Evolutionary conservation across 2,888 invertebrate genomes (phyloP).

Genomic region (Dascillus cervinus): DNA sequence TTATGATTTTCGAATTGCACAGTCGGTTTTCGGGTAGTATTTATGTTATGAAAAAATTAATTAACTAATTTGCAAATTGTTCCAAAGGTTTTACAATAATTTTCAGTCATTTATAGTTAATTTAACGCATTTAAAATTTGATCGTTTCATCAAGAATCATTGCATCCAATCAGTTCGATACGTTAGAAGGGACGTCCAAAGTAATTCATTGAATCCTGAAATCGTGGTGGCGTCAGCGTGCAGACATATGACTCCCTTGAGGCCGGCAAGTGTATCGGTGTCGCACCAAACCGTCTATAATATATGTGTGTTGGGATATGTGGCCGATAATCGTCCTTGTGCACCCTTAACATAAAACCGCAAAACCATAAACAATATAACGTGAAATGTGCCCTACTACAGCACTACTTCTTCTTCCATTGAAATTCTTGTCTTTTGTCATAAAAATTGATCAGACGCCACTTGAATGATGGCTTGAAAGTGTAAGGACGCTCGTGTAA

Average conservation of each 20-base stretch:
- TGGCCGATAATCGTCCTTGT: conserved; percentile 12
- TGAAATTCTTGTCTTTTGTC: conserved; percentile 20
- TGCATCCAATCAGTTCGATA: conserved; percentile 15
- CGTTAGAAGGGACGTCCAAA: conserved; percentile 12
- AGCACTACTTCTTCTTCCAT: conserved; percentile 13
- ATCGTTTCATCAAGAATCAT: conserved; percentile 11
- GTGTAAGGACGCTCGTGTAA: conserved; percentile 11
- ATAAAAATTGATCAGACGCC: conserved; percentile 17
- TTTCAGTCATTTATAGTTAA: no score
- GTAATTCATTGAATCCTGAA: conserved; percentile 17
- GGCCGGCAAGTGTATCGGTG: conserved; percentile 16
- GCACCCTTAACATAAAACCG: conserved; percentile 12
- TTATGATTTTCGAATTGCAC: no score
- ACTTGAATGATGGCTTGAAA: conserved; percentile 15
- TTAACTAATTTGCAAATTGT: no score
- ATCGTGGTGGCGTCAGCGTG: conserved; percentile 16
- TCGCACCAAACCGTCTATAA: conserved; percentile 17
- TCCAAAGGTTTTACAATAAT: no score
- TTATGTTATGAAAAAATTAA: no score
- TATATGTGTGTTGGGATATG: conserved; percentile 14
- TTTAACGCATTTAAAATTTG: no score
- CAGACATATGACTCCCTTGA: conserved; percentile 15
- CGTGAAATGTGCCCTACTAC: background rate
- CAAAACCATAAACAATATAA: background rate
- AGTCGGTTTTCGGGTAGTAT: no score